Evolutionary conservation across 1,140 invertebrate species (phyloP).

Genomic region (Ostrea denselamellosa): DNA sequence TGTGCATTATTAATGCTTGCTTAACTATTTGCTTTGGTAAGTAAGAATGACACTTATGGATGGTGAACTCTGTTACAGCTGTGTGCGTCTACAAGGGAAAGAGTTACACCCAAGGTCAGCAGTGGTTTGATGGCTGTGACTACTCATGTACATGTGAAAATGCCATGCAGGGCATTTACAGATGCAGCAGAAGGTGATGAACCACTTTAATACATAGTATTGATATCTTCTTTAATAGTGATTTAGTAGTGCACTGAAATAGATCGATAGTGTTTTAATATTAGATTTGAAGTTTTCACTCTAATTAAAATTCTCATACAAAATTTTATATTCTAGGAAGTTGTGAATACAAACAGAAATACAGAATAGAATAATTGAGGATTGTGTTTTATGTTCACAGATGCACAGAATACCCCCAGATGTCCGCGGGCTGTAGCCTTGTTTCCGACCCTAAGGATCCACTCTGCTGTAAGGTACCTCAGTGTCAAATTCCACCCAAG

Average conservation of each 20-base stretch:
- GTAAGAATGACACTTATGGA: neutral
- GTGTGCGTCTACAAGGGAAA: constrained; percentile 56
- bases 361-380: neutral
- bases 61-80: neutral
- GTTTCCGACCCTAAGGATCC: constrained; percentile 53
- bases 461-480: constrained; percentile 56
- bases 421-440: constrained; percentile 45
- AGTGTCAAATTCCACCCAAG: constrained; percentile 50
- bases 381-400: constrained; percentile 6
- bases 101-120: constrained; percentile 56
- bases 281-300: neutral
- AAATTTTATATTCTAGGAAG: neutral
- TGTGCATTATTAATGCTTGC: too few relatives aligned
- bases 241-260: neutral
- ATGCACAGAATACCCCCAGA: constrained; percentile 49
- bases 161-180: constrained; percentile 52
- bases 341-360: neutral
- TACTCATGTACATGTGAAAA: constrained; percentile 56
- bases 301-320: neutral
- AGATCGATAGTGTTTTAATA: neutral
- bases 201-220: neutral
- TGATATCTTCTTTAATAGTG: neutral
- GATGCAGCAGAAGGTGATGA: constrained; percentile 53
- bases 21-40: too few relatives aligned
- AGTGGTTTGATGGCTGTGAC: constrained; percentile 58